Percentiles rank a stretch among this genome's conserved stretches.
These are phyloP conservation scores for Heliopora coerulea DNA, from an alignment of 92 coral and sea anemone species.

Conservation along the genomic window DNA sequence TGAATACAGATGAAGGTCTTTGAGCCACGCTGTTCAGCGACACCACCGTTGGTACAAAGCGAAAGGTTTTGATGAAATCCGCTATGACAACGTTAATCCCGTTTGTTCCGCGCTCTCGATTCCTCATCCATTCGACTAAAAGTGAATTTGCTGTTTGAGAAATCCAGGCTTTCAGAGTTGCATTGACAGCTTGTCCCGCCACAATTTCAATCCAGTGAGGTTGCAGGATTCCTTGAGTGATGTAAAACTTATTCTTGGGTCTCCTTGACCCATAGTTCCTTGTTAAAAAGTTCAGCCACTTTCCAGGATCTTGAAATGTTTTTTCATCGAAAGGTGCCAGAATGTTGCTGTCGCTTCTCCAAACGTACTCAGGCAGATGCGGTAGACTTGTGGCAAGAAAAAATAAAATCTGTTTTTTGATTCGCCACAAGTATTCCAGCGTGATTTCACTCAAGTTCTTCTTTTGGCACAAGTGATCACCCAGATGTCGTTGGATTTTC, in stretches of 20 bases:
- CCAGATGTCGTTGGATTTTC: not conserved
- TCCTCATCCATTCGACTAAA: constrained; percentile 23
- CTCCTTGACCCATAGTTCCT: not conserved
- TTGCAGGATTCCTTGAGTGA: constrained; percentile 8
- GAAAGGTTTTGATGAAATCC: not conserved
- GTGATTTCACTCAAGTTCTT: not conserved
- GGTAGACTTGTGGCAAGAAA: not conserved
- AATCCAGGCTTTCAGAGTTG: constrained; percentile 27
- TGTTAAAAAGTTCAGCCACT: constrained; percentile 15
- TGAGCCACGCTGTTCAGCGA: not conserved
- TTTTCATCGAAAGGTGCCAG: constrained; percentile 2
- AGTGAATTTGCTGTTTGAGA: constrained; percentile 14
- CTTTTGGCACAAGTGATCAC: constrained; percentile 22
- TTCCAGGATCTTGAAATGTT: constrained; percentile 21
- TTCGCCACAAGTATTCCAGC: constrained; percentile 8
- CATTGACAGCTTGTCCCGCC: constrained; percentile 26
- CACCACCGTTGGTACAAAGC: constrained; percentile 23
- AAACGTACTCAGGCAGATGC: not conserved
- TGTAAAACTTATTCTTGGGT: constrained; percentile 10
- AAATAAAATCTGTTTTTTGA: not conserved
- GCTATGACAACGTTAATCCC: constrained; percentile 28
- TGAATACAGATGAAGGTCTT: not conserved
- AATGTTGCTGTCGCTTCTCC: constrained; percentile 3
- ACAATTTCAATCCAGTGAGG: constrained; percentile 23
- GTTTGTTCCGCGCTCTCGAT: not conserved